Evolutionary conservation across 2,113 vertebrate genomes (phyloP), one percentile per base, ranked within the genome.

Genomic region (Tonatia bakeri): DNA sequence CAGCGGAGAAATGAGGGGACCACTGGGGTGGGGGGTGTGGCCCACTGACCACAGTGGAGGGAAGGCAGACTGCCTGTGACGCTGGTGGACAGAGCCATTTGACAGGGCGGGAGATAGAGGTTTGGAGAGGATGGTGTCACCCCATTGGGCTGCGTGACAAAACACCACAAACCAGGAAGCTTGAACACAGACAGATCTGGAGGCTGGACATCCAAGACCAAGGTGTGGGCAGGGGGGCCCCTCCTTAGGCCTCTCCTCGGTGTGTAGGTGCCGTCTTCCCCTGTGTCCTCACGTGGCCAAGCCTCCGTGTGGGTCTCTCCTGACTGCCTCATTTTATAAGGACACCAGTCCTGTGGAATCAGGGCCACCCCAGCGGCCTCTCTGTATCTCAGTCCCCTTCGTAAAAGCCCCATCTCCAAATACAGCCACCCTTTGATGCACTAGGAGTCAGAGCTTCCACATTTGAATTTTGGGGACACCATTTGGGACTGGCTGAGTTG

Each of bases 21-120:
- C 28, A 22, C 28, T 4, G 14, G 54, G 20, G 2, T 26, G 40
- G 70, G 26, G n/a, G 64, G 1, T 38, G 5, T 8, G 0, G 7
- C 43, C 81, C 36, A 3, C 20, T 14, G 10, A 20, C 7, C n/a
- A 20, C 20, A 28, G 56, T 4, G 15, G 36, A 22, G 10, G 8
- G 16, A 8, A 22, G 7, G 69, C 5, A 5, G 52, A 26, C 13
- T 22, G 11, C 31, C 33, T 19, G 26, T 9, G 26, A 14, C 7
- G 4, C 45, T 1, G 31, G 36, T 59, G 69, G 82, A 16, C 36
- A 45, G 70, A 65, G 45, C 31, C 26, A 1, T 2, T 12, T 33
- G 7, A 5, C 1, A 2, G 52, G n/a, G 31, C 14, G 4, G 1
- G 45, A 50, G 7, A 20, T 4, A 17, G 43, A 61, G 59, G 59